Evolutionary conservation across 2,888 invertebrate species (phyloP), one percentile per base, ranked within the genome.

Genomic region (Phania funesta): DNA sequence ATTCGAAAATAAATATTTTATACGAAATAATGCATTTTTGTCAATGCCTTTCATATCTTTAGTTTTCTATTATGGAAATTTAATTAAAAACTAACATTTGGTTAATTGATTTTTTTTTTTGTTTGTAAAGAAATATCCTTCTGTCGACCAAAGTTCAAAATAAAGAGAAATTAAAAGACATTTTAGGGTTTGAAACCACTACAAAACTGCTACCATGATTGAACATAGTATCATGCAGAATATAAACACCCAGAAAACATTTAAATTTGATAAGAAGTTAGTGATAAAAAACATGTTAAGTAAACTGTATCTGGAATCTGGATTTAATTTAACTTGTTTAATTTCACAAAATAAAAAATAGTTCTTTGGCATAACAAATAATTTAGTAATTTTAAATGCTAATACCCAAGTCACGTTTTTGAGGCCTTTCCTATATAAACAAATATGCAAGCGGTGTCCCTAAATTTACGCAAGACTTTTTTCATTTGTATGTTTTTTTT

Each of bases 81-180:
- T 73, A 79, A 79, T 79, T 73, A 79, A 79, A 73, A 73, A 44
- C 50, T 44, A 79, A 79, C 46, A 79, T 32, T 58, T 60, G 60
- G 29, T 62, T 60, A 79, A 79, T 73, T 79, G 60, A 60, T 32
- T 78, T 32, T 71, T 38, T 54, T 16, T 48, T 11, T 2, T 13
- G 8, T 32, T n/a, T n/a, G n/a, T 46, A 8, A 26, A 6, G 26
- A 26, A 26, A 26, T 3, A n/a, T n/a, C n/a, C n/a, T n/a, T n/a
- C n/a, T 26, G 3, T 26, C 3, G 26, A 26, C 4, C 26, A 65
- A 60, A 46, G 38, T 32, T 20, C 64, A 65, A 60, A 38, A 18
- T 18, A 54, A 54, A 54, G 4, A 74, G 13, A 65, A 73, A 67
- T 18, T 50, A n/a, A 35, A 71, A 50, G 50, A 65, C 26, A 65